Conservation (phyloP, 1,140 invertebrate genomes). For the Scaptomyza hsui region DNA sequence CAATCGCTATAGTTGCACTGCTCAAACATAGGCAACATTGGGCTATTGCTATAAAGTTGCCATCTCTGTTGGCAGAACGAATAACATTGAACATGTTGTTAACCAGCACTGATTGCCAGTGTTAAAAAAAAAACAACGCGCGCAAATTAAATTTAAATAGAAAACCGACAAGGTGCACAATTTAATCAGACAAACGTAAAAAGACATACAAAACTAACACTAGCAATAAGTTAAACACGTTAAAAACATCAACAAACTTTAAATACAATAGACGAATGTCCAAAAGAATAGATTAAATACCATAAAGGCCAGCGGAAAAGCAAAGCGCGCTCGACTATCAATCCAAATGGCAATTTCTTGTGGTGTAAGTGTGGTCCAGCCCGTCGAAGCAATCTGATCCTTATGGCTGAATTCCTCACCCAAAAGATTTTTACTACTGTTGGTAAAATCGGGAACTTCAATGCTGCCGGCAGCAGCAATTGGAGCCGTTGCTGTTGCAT, state of each 20-base stretch:
- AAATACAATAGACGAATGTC: conserved; percentile 88
- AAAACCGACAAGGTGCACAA: background rate
- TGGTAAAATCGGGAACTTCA: conserved; percentile 14
- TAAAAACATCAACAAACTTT: conserved; percentile 27
- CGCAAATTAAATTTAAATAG: conserved; percentile 18
- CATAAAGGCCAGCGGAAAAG: conserved; percentile 91
- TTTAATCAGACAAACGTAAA: conserved; percentile 18
- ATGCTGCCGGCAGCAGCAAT: conserved; percentile 8
- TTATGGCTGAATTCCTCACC: conserved; percentile 28
- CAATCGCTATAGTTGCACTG: conserved; percentile 28
- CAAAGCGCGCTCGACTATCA: conserved; percentile 89
- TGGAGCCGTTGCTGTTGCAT: conserved; percentile 1
- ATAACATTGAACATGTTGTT: conserved; percentile 2
- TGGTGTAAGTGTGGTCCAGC: conserved; percentile 93
- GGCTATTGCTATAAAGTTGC: background rate
- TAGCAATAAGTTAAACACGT: conserved; percentile 5
- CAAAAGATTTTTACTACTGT: conserved; percentile 38
- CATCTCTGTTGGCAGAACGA: conserved; percentile 37
- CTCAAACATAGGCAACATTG: conserved; percentile 24
- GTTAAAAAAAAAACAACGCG: conserved; percentile 30
- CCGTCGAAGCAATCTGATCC: conserved; percentile 69
- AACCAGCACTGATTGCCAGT: conserved; percentile 35
- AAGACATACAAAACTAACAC: conserved; percentile 5
- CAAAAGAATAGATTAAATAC: conserved; percentile 94
- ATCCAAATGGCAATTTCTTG: conserved; percentile 95